Evolutionary conservation across 2,797 vertebrate genomes (phyloP).

Genomic region (Molossus alvarezi): DNA sequence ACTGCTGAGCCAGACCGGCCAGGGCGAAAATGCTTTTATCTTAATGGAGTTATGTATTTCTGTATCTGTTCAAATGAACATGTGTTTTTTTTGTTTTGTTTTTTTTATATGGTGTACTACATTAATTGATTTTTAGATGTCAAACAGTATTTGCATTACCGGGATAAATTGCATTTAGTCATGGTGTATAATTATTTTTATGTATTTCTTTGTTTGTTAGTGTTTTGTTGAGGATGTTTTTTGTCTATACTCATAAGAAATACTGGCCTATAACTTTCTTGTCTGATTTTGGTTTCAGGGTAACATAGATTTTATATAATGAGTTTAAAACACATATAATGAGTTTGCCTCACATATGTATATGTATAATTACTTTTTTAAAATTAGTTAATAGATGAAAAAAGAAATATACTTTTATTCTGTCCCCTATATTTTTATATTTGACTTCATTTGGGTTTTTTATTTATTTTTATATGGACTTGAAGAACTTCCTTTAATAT

Average conservation of each 20-base stretch:
- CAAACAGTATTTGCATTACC: not conserved
- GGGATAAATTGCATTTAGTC: not conserved
- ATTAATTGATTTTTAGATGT: slow-evolving; percentile 14
- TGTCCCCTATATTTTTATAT: not conserved
- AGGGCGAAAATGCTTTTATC: not conserved
- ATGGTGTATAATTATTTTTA: not conserved
- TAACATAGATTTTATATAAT: not conserved
- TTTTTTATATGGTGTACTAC: not conserved
- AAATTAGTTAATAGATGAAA: not conserved
- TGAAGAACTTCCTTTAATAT: not conserved
- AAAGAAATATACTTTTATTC: not conserved
- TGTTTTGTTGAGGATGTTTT: slow-evolving; percentile 7
- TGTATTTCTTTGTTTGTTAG: not conserved
- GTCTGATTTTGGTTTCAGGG: not conserved
- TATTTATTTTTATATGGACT: not conserved
- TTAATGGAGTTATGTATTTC: not conserved
- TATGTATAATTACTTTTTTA: not conserved
- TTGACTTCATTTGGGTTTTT: not conserved
- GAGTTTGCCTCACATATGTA: not conserved
- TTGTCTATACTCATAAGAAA: not conserved
- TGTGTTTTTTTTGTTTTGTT: not conserved
- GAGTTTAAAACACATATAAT: not conserved
- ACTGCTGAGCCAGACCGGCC: no score
- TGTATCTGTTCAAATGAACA: not conserved
- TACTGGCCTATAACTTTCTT: not conserved